Base-by-base conservation (phyloP, 2,113 vertebrate genomes). In the Pogonocichla stellata region DNA sequence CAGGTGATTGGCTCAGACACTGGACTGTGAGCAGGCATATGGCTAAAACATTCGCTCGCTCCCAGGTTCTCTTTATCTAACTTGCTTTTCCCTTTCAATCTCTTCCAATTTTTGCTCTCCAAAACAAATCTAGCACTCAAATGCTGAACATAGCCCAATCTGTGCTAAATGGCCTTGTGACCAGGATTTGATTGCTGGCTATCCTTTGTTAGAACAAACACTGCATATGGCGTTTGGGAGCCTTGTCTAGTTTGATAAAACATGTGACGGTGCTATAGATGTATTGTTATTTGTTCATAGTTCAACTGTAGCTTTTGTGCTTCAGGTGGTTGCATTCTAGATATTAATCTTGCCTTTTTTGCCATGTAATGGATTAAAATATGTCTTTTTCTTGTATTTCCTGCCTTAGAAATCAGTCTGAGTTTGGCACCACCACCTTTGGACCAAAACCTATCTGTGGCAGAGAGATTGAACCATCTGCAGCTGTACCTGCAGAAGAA, bases 371-470 rank as follows among this genome's bases (percentile, higher is more conserved):
- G 28, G 8, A 12, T 72, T n/a, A 47, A 94, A 58, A 48, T 8
- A 60, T 28, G 1, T 15, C 48, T 74, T 89, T 92, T 84, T 8
- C 22, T 88, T 57, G 24, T 86, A 45, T 80, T 80, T 95, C 54
- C 79, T 83, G 36, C 66, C 61, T 86, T 79, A 99, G 99, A 98
- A 94, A 96, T 99, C 91, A 99, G 98, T 96, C 92, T 97, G 90
- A 99, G 99, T 97, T 98, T 99, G 97, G 98, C 98, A 61, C 99
- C 99, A 6, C 99, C 99, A 38, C 98, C 98, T 47, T 95, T 99
- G 96, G 99, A 99, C 97, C 97, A 98, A 90, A 97, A 95, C 69
- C 94, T 99, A 8, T 61, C 98, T 56, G 98, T 99, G 66, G 96
- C 92, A 50, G 98, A 99, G 54, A 98, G 99, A 93, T 91, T 99